Base-by-base conservation (phyloP, 1,140 invertebrate species). In the Neotoxoptera formosana region DNA sequence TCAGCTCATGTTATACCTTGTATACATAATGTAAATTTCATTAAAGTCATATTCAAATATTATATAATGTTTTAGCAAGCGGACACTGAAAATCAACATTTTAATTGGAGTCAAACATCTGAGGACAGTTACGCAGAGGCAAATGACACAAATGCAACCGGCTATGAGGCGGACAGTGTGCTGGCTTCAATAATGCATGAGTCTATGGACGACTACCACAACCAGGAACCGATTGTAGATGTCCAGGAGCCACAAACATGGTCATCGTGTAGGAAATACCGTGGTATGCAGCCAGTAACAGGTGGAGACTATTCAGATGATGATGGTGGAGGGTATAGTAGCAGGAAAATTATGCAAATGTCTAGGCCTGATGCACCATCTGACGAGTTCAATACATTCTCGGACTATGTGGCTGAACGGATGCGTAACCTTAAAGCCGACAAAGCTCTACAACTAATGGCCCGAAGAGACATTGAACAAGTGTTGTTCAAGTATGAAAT, bases 401-500 rank as follows among this genome's bases (percentile, higher is more conserved):
- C 91, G 9, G 91, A 92, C 21, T 92, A 92, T 48, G 67, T 92
- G 20, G 91, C 91, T 34, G 91, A 92, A 48, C 91, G 91, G 7
- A 92, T 92, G 91, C 91, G 67, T 36, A 92, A 92, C 91, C 76
- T 92, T 21, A 83, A 83, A 51, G 91, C 41, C 9, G 91, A 92
- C 47, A 92, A 92, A 53, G 91, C 91, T 17, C 76, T 92, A 2
- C 91, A 92, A 25, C 47, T 92, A 7, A 92, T 92, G 91, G 91
- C 91, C 3, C 91, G 91, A 7, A 47, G 91, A n/a, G 91, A 92
- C 47, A 92, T 92, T 23, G 91, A 92, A 92, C 67, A 92, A 83
- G 91, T 92, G 7, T 81, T 92, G 76, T 92, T 92, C n/a, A 92
- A 92, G 21, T 92, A 92, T n/a, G 91, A 92, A 48, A 92, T 92